Conservation (phyloP, 2,797 vertebrate species). For the Pseudopleuronectes americanus region DNA sequence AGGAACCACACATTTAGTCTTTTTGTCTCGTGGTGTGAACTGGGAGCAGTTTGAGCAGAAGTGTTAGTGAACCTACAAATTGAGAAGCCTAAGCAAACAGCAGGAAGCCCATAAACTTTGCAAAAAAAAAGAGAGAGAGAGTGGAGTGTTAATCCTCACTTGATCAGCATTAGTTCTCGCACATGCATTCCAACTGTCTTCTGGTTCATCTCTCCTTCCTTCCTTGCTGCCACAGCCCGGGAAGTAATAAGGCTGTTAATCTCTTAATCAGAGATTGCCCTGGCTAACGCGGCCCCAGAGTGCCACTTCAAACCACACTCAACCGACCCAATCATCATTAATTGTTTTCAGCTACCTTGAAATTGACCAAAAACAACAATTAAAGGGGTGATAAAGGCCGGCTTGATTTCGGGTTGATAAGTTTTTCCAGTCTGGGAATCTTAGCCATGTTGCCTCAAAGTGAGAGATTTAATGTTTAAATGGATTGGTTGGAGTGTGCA, state of each 20-base stretch:
- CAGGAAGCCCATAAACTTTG: constrained; percentile 7
- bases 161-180: constrained; percentile 10
- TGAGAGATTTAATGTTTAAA: no score
- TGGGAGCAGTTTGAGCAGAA: not conserved
- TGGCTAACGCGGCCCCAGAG: constrained; percentile 59
- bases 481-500: no score
- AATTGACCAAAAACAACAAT: constrained; percentile 67
- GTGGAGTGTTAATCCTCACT: no score
- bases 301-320: constrained; percentile 50
- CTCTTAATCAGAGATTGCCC: constrained; percentile 73
- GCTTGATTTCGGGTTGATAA: no score
- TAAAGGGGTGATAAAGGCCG: constrained; percentile 30
- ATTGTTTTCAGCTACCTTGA: constrained; percentile 68
- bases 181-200: constrained; percentile 37
- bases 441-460: no score
- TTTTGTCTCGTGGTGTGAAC: not conserved
- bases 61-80: not conserved
- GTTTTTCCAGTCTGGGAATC: no score
- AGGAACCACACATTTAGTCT: not conserved
- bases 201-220: constrained; percentile 28
- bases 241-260: constrained; percentile 75
- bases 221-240: constrained; percentile 43
- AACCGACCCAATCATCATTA: constrained; percentile 59
- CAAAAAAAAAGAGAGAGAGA: constrained; percentile 1
- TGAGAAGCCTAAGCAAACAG: not conserved